Percentiles rank a stretch among this genome's conserved stretches.
Conservation (phyloP, 1,140 invertebrate species). For the Mesaphorura yosii region DNA sequence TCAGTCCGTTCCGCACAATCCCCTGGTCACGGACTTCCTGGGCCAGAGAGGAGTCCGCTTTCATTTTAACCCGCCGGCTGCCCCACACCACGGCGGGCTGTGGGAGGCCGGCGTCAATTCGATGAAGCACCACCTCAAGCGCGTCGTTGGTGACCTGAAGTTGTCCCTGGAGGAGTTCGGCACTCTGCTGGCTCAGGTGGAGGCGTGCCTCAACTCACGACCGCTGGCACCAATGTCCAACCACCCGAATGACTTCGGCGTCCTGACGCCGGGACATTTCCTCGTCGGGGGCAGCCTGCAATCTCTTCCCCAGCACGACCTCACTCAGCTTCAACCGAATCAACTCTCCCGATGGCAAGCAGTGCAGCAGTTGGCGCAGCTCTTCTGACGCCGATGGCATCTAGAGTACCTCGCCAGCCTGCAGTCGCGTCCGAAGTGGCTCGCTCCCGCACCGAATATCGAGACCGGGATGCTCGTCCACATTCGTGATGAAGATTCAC, state of each 20-base stretch:
- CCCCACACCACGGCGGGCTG: conserved; percentile 33
- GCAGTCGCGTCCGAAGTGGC: conserved; percentile 31
- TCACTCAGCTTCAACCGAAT: background rate
- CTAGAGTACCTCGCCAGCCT: conserved; percentile 34
- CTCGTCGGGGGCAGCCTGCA: conserved; percentile 12
- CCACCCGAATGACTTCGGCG: conserved; percentile 32
- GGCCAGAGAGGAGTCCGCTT: conserved; percentile 22
- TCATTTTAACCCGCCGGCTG: conserved; percentile 33
- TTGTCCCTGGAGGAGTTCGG: conserved; percentile 34
- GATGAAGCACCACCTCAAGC: conserved; percentile 25
- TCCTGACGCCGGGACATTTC: conserved; percentile 30
- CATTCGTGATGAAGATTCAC: conserved; percentile 31
- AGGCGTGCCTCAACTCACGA: conserved; percentile 36
- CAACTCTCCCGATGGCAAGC: conserved; percentile 29
- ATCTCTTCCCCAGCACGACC: conserved; percentile 7
- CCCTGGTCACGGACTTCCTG: background rate
- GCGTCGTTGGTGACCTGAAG: conserved; percentile 4
- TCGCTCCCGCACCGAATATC: conserved; percentile 17
- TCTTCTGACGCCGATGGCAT: conserved; percentile 33
- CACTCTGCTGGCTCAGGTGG: conserved; percentile 33
- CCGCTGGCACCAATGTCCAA: conserved; percentile 35
- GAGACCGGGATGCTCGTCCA: conserved; percentile 24
- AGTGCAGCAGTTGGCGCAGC: conserved; percentile 27
- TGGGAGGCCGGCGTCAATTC: conserved; percentile 35
- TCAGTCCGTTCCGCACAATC: background rate